These are phyloP conservation scores for Crematogaster levior DNA, from an alignment of 2,888 invertebrate species.

Conservation along the genomic window DNA sequence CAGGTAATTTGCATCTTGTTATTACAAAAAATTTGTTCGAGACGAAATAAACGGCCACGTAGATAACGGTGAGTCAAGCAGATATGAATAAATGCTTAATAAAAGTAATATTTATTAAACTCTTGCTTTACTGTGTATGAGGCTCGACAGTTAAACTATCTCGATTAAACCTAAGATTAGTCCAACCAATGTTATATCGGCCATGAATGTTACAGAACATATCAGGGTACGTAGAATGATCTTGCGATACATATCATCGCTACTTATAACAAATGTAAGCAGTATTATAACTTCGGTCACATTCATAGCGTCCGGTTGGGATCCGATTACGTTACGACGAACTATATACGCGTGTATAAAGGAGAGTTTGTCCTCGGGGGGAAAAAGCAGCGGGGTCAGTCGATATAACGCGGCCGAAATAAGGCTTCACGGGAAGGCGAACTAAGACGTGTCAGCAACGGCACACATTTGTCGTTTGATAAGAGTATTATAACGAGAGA, in stretches of 20 bases:
- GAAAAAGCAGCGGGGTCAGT: slow-evolving; percentile 6
- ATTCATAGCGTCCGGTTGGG: slow-evolving; percentile 25
- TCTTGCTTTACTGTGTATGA: not conserved
- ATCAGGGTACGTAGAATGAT: slow-evolving; percentile 29
- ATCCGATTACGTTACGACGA: slow-evolving; percentile 52
- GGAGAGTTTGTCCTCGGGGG: slow-evolving; percentile 23
- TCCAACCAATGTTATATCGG: not conserved
- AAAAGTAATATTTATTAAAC: not conserved
- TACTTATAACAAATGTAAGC: slow-evolving; percentile 51
- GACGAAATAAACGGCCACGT: not conserved
- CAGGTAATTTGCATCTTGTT: too few species aligned
- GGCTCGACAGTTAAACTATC: not conserved
- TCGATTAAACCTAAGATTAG: not conserved
- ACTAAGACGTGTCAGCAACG: slow-evolving; percentile 44
- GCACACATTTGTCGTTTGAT: slow-evolving; percentile 51
- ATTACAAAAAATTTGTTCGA: too few species aligned
- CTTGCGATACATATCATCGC: slow-evolving; percentile 31
- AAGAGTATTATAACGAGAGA: slow-evolving; percentile 49
- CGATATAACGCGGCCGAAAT: slow-evolving; percentile 48
- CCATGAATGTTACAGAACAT: not conserved
- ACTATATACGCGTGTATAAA: slow-evolving; percentile 9
- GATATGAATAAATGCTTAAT: not conserved
- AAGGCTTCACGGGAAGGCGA: slow-evolving; percentile 47
- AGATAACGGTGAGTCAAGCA: not conserved
- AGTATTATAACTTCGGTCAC: slow-evolving; percentile 14